Evolutionary conservation across 1,140 invertebrate species (phyloP).

Genomic region (Polypedilum vanderplanki): DNA sequence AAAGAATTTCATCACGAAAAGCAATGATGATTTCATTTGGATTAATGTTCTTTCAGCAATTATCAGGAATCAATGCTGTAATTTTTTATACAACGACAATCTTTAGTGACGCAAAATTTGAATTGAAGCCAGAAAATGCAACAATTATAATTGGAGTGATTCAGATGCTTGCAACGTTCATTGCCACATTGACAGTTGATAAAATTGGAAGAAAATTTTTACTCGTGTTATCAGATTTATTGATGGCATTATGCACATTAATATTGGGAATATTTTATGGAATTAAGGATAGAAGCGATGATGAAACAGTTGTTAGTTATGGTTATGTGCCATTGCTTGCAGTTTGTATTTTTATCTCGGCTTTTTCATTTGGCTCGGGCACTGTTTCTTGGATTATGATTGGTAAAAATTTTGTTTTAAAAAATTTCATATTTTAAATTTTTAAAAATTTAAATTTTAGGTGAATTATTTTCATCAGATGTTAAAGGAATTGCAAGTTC

Average conservation of each 20-base stretch:
- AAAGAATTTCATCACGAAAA: slow-evolving; percentile 54
- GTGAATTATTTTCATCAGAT: slow-evolving; percentile 65
- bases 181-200: slow-evolving; percentile 59
- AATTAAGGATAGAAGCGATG: slow-evolving; percentile 44
- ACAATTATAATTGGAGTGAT: slow-evolving; percentile 68
- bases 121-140: slow-evolving; percentile 49
- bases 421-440: background rate
- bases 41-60: slow-evolving; percentile 79
- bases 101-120: slow-evolving; percentile 54
- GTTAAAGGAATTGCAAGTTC: slow-evolving; percentile 68
- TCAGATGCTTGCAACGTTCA: slow-evolving; percentile 64
- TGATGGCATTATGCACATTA: slow-evolving; percentile 56
- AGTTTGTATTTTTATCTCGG: slow-evolving; percentile 66
- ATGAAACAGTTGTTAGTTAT: slow-evolving; percentile 36
- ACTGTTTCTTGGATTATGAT: slow-evolving; percentile 74
- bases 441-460: slow-evolving; percentile 34
- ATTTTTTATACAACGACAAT: slow-evolving; percentile 72
- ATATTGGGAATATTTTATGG: slow-evolving; percentile 59
- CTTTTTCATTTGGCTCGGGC: slow-evolving; percentile 72
- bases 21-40: slow-evolving; percentile 65
- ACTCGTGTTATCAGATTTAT: slow-evolving; percentile 55
- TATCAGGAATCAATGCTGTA: slow-evolving; percentile 78
- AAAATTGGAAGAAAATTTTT: slow-evolving; percentile 59
- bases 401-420: background rate
- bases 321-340: slow-evolving; percentile 66